These are phyloP conservation scores for Catonia carolina DNA, from an alignment of 2,888 invertebrate species.

Conservation along the genomic window DNA sequence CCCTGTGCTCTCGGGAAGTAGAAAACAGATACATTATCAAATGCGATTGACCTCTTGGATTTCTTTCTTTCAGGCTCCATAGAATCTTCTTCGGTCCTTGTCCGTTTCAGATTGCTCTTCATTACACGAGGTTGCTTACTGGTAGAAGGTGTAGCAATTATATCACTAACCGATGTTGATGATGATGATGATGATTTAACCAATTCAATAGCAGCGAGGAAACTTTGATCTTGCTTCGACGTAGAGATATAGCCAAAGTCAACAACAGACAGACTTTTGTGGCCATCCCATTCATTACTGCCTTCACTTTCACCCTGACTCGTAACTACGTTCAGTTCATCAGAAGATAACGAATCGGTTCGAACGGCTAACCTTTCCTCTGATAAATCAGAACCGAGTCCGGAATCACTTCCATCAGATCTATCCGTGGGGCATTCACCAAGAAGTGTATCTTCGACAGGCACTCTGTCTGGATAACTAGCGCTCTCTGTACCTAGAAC, in stretches of 20 bases:
- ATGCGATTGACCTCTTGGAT: slow-evolving; percentile 74
- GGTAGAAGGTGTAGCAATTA: slow-evolving; percentile 38
- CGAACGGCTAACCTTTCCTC: slow-evolving; percentile 43
- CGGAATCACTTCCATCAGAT: slow-evolving; percentile 79
- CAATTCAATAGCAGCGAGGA: slow-evolving; percentile 4
- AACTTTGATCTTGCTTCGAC: background rate
- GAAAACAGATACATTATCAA: slow-evolving; percentile 87
- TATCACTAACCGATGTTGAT: slow-evolving; percentile 34
- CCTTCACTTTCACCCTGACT: slow-evolving; percentile 7
- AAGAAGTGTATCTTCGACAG: slow-evolving; percentile 21
- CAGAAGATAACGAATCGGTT: slow-evolving; percentile 31
- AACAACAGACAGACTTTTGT: background rate
- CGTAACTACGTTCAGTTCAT: slow-evolving; percentile 27
- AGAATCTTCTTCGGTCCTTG: slow-evolving; percentile 39
- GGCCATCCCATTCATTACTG: slow-evolving; percentile 4
- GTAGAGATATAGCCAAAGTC: slow-evolving; percentile 6
- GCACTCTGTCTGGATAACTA: background rate
- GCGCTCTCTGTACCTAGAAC: background rate
- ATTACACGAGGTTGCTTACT: slow-evolving; percentile 21
- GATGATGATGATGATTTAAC: slow-evolving; percentile 26
- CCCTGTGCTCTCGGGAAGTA: slow-evolving; percentile 92
- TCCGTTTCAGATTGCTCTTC: slow-evolving; percentile 65
- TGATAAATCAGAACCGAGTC: slow-evolving; percentile 66
- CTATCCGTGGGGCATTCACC: slow-evolving; percentile 40
- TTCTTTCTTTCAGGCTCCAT: slow-evolving; percentile 45